Base-by-base conservation (phyloP, 2,797 vertebrate species). In the Adrianichthys oophorus region DNA sequence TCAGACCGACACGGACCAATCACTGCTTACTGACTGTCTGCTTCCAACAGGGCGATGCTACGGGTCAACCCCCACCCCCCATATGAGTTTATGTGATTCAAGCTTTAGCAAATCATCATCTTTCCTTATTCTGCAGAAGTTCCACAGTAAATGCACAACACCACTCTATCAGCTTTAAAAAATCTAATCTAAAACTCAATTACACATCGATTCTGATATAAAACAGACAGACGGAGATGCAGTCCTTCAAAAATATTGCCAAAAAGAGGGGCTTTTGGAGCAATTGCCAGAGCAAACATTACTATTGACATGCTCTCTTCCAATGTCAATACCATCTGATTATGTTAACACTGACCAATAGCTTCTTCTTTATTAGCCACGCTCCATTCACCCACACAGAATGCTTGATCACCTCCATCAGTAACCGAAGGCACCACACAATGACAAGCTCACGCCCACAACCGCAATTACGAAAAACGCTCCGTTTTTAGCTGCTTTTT, bases 261-360 rank as follows among this genome's bases (percentile, higher is more conserved):
- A 53, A 84, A 77, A 69, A 72, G 74, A 41, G 48, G 43, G 80
- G 70, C 63, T 74, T 76, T 68, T 46, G 70, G 66, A 77, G 37
- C 64, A 40, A 46, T 65, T 78, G 85, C 91, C 85, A 85, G 84
- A 84, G 84, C 83, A 86, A 90, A 85, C 67, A 83, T 74, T 74
- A 55, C 59, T 89, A 90, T 87, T 53, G 87, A 89, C 74, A 67
- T 78, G 68, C 78, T 76, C 75, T 78, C 78, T 48, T 45, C 66
- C 62, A 16, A 26, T 62, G 79, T 85, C 86, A 71, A 88, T 88
- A 86, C 49, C 53, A 65, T 74, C 70, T 80, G 79, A 85, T 87
- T 84, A 82, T 70, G 71, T 82, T 70, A 67, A 85, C 78, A 73
- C 73, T 62, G 70, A 63, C 80, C 80, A 56, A 81, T 79, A 68